Base-by-base conservation (phyloP, 2,888 invertebrate genomes). In the Schizaphis graminum region DNA sequence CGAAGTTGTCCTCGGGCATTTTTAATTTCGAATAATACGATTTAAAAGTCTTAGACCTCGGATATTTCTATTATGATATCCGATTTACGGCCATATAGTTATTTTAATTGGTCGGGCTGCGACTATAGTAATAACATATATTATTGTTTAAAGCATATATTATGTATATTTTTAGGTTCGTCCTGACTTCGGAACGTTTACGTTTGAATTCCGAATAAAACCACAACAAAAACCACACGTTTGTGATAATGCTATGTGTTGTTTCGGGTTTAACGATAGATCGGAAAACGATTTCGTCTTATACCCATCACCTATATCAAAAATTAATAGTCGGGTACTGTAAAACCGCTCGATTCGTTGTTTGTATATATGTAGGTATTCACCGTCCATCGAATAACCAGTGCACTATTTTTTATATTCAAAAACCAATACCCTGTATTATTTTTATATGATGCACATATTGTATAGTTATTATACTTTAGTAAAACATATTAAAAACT, bases 1-100 rank as follows among this genome's bases (percentile, higher is more conserved):
- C 91, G 56, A 91, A 85, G 53, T 91, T 57, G n/a, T 85, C 91
- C 85, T 85, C 56, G 21, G 91, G 91, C 91, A 56, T 91, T 91
- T 91, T 91, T 57, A 85, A 91, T 85, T 91, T 57, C 56, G 21
- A 85, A 85, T 90, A 90, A 67, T 85, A 57, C n/a, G 67, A 28
- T 85, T 53, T 47, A 91, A 84, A 91, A 56, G 56, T 85, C 41
- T 84, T 44, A 91, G 56, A 77, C 56, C 21, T 35, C 84, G 56
- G 77, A 21, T 35, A 35, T 77, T 77, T 77, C 77, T 41, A 41
- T 10, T n/a, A n/a, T 10, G 47, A 90, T 61, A 44, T 67, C 35
- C 35, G 49, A 91, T 49, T 91, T 49, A 91, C 28, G 11, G n/a
- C 7, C 21, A 49, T n/a, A n/a, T 49, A 49, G 90, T 91, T 44